Evolutionary conservation across 2,888 invertebrate species (phyloP), one percentile per base, ranked within the genome.

Genomic region (Sepiola atlantica): DNA sequence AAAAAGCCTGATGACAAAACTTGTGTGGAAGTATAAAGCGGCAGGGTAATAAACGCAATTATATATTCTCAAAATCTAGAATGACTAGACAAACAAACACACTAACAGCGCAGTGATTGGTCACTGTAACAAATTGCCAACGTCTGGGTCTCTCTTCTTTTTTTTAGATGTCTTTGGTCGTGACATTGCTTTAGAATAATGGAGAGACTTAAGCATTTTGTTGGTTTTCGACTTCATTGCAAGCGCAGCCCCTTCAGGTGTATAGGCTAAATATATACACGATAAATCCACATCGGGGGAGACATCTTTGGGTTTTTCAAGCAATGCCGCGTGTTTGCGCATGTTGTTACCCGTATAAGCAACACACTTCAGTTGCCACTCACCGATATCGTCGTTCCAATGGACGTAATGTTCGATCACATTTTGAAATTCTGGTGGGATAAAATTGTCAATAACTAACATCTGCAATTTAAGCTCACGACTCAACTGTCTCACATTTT

Each of bases 281-380:
- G 98, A 98, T 92, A 98, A 97, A 96, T 98, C 98, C 12, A 98
- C 97, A 94, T 98, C 98, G 24, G 98, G 98, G 94, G 98, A 97
- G 98, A 97, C 97, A 24, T 97, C 97, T 94, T 96, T 97, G 35
- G 97, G 97, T 95, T 97, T 97, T 94, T 97, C 97, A 32, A 96
- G 96, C 94, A 96, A 96, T 32, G 97, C 96, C 45, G 97, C 96
- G 94, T 97, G 97, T 97, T 98, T 98, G 95, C 98, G 98, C 99
- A 99, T 99, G 97, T 99, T 99, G 97, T 99, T 99, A 0, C 99
- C 99, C 20, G 99, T 99, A 97, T 99, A 99, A 0, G 99, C 99
- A 20, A 99, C 99, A 97, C 99, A 99, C 97, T 98, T 98, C 93
- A 99, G 98, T 97, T 99, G 99, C 99, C 99, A 99, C 97, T 99